Conservation (phyloP, 2,797 vertebrate genomes). For the Rhinella marina region DNA sequence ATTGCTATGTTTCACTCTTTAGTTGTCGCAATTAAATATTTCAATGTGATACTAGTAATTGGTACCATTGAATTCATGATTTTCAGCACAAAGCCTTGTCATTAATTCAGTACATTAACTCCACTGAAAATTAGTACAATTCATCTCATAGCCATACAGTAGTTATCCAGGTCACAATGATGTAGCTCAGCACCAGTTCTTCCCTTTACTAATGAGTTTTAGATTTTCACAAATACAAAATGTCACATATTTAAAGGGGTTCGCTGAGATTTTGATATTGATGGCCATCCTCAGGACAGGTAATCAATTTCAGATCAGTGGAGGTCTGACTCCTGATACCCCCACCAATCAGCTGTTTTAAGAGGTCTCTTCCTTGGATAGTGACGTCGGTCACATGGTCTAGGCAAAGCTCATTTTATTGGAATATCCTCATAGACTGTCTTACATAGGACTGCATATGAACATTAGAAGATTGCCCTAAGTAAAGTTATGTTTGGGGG, state of each 20-base stretch:
- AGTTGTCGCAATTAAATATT: background rate
- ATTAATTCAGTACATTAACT: background rate
- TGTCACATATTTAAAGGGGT: too few species aligned
- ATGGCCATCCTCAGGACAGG: too few species aligned
- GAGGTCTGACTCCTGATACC: too few species aligned
- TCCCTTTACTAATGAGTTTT: background rate
- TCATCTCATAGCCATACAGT: background rate
- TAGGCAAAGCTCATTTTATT: too few species aligned
- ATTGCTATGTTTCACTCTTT: background rate
- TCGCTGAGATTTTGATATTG: too few species aligned
- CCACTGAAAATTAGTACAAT: background rate
- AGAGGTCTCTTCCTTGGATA: too few species aligned
- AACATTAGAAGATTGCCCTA: too few species aligned
- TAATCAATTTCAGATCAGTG: too few species aligned
- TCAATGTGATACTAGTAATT: background rate
- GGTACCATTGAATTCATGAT: background rate
- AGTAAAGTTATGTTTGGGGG: too few species aligned
- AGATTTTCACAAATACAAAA: background rate
- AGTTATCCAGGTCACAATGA: background rate
- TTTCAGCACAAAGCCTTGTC: background rate
- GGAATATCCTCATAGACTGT: background rate
- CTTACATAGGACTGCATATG: background rate
- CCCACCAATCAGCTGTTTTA: too few species aligned
- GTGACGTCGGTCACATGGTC: too few species aligned
- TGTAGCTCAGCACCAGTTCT: background rate